phyloP scores from a whole-genome alignment of 1,140 invertebrate genomes.

The Cheumatopsyche charites region DNA sequence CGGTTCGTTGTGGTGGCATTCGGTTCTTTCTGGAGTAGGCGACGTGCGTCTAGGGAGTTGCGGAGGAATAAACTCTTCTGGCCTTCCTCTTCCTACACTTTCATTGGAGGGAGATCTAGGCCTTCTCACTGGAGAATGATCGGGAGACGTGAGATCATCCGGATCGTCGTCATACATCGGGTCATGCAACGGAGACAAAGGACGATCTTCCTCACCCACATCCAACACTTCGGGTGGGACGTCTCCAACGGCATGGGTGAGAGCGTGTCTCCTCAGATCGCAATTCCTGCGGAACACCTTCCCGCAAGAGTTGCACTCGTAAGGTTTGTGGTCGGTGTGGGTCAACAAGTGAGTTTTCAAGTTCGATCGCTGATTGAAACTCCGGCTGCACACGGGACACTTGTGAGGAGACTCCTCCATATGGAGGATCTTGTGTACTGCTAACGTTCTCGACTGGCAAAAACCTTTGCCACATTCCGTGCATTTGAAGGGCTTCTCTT shows the following conservation, averaged over 20 bases:
- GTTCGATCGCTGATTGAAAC: constrained; percentile 91
- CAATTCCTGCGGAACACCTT: constrained; percentile 88
- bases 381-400: constrained; percentile 86
- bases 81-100: constrained; percentile 57
- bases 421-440: constrained; percentile 91
- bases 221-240: constrained; percentile 72
- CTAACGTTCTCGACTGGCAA: constrained; percentile 91
- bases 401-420: constrained; percentile 93
- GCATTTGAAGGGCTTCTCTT: constrained; percentile 97
- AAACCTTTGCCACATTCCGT: constrained; percentile 95
- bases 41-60: constrained; percentile 51
- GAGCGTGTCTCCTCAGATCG: constrained; percentile 80
- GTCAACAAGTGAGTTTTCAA: constrained; percentile 93
- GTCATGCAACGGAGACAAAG: constrained; percentile 57
- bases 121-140: constrained; percentile 63
- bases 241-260: constrained; percentile 85
- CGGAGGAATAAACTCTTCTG: constrained; percentile 52
- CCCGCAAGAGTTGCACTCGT: constrained; percentile 88
- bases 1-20: constrained; percentile 69
- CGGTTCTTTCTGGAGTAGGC: constrained; percentile 64
- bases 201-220: constrained; percentile 69
- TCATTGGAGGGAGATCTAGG: constrained; percentile 59
- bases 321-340: constrained; percentile 94
- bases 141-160: constrained; percentile 63
- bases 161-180: constrained; percentile 65